Base-by-base conservation (phyloP, 2,113 vertebrate genomes). In the Pyrgilauda ruficollis region DNA sequence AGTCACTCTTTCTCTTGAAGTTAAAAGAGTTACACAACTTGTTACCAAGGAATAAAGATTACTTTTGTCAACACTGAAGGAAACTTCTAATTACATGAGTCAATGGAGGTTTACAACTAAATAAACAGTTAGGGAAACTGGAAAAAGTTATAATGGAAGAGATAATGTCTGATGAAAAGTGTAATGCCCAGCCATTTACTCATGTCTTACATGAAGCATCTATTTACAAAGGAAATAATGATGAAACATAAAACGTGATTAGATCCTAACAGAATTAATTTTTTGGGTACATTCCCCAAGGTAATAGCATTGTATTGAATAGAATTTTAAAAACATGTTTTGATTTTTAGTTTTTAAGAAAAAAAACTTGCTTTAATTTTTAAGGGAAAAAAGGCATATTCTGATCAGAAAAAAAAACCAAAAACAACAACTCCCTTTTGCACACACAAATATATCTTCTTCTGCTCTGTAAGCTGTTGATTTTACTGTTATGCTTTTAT, bases 41-140 rank as follows among this genome's bases (percentile, higher is more conserved):
- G 39, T 97, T 97, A 94, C 94, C 82, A 95, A 96, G 94, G 76
- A 96, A 64, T 95, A 92, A 92, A 94, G 88, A 94, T 88, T 95
- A 67, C 87, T 94, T 95, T 95, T 97, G 82, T 97, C 96, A 96
- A 97, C 95, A 97, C 33, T 95, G 76, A 97, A 37, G 68, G 93
- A 97, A 97, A 94, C 87, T 87, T 96, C 84, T 97, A 97, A 98
- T 97, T 97, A 97, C 64, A 87, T 96, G 96, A 97, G 93, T 98
- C 97, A 97, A 49, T 84, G 70, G 84, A 97, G 86, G 94, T 97
- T 97, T 97, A 97, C 82, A 97, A 97, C 94, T 95, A 92, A 97
- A 98, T 92, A 97, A 97, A 97, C 87, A 96, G 88, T 92, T 95
- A 96, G 94, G 31, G 95, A 97, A 97, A 97, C 53, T 89, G 95